Base-by-base conservation (phyloP, 92 coral and sea anemone genomes). In the Actinostola sp. region DNA sequence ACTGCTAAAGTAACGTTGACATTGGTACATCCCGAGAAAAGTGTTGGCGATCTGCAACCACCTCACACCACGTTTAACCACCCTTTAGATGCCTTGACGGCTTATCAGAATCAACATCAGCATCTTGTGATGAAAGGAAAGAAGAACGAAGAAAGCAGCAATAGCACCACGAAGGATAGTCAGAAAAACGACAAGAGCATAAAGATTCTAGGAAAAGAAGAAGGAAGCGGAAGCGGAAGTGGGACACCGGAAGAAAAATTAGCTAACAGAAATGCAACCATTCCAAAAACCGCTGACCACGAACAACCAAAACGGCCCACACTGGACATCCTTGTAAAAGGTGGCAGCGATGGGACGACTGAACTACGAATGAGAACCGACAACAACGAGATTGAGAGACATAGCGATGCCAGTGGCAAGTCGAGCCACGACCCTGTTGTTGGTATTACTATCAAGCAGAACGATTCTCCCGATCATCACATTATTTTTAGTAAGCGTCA, bases 401-500 rank as follows among this genome's bases (percentile, higher is more conserved):
- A 30, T 8, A 54, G n/a, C 15, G 65, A 71, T 38, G 42, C 36
- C 2, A n/a, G 39, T 13, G 65, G 38, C 16, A 68, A 81, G 16
- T 16, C 31, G 12, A 14, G 24, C 24, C 75, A 35, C 5, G 51
- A 27, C 66, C 62, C 81, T 0, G 33, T 74, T 45, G 58, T 82
- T 20, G 82, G 87, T 14, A 61, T 67, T 32, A 75, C 87, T 6
- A 48, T 68, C 44, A 75, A 66, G 29, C 64, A 75, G 38, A 67
- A 50, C 28, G 82, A 59, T n/a, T 41, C 49, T 0, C 63, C 70
- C 16, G 70, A 82, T 26, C 71, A 75, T 10, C 77, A 62, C n/a
- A 61, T 67, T 17, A 32, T 74, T 4, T 76, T 67, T 27, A 82
- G 70, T 46, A 82, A 82, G 66, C 32, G 77, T 32, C 82, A 82